Evolutionary conservation across 2,888 invertebrate genomes (phyloP), one percentile per base, ranked within the genome.

Genomic region (Panopea generosa): DNA sequence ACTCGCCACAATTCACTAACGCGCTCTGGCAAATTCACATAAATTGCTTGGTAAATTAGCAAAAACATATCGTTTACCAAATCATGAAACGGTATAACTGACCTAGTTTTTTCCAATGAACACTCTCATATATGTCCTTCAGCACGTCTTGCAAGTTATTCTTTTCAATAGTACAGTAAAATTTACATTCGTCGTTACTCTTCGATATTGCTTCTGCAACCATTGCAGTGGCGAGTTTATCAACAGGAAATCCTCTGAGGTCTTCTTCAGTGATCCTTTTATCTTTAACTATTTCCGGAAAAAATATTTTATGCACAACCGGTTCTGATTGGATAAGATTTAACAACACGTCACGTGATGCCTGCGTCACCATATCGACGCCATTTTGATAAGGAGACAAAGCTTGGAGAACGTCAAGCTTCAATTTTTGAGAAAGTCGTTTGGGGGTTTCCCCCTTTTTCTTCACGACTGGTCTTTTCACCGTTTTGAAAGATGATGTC

Each of bases 101-200:
- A 91, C 91, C 91, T 63, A 91, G 60, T 77, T 91, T 91, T 67
- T 91, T 91, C 91, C 91, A 91, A 29, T 89, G 86, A 4, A 91
- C 81, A 65, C 90, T 87, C 22, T 78, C 78, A 68, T 90, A 89
- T 18, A 90, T 81, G 4, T 88, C 88, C 2, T 76, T 62, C n/a
- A 91, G 67, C 11, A 82, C 73, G 16, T 83, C 78, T 20, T 88
- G 85, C 4, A 89, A 76, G 14, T 84, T 82, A 14, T 79, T 77
- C 57, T 80, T 85, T 63, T 89, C 85, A 24, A 91, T 84, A 65
- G 88, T 87, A 27, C 81, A 66, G 65, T 89, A 82, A 45, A 91
- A 89, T 40, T 82, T 84, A 70, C 84, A 89, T 7, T 83, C 83
- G 77, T 91, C 91, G 52, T 86, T 86, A 18, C 75, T 72, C 29